Base-by-base conservation (phyloP, 2,113 vertebrate genomes). In the Progne subis region DNA sequence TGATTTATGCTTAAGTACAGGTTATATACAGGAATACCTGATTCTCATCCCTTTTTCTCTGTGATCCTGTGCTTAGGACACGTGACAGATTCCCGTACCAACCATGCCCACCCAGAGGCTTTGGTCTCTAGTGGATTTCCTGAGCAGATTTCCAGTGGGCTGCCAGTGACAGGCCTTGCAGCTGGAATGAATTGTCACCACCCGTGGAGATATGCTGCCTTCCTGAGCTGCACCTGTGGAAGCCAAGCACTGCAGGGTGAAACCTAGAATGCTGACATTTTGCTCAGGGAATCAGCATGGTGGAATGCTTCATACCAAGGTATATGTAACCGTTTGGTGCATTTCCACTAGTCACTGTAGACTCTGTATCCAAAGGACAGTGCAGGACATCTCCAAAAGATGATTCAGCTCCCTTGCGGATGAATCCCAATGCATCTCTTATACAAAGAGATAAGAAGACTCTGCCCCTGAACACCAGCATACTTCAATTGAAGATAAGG, bases 51-150 rank as follows among this genome's bases (percentile, higher is more conserved):
- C 23, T 60, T 52, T 52, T 41, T 19, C 32, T 47, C 32, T 13
- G 1, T 53, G 37, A 28, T 14, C 32, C 21, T 55, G 37, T 23
- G 20, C 8, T 64, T 29, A 15, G 34, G 44, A 31, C 24, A 52
- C 0, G 0, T 23, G 43, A 19, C 6, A 65, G 10, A 8, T 52
- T 52, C 43, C 14, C 0, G 0, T 20, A 37, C 13, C 25, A 53
- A 1, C 11, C 17, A 9, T 12, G n/a, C 32, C 28, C 17, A 28
- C 17, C 7, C 18, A 5, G 32, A 55, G 19, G 5, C 28, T 80
- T 68, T 52, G 12, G 18, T 49, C 16, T 82, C 53, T 17, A 3
- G 2, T 2, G 7, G 29, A 43, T 44, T 86, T 37, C 71, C 29
- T 13, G 9, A 47, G 34, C 25, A 41, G 34, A 55, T 63, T 86